A percentile compares a stretch with the other conserved stretches of the same genome.
Evolutionary conservation across 2,888 invertebrate genomes (phyloP).

Genomic region (Eupithecia subfuscata): DNA sequence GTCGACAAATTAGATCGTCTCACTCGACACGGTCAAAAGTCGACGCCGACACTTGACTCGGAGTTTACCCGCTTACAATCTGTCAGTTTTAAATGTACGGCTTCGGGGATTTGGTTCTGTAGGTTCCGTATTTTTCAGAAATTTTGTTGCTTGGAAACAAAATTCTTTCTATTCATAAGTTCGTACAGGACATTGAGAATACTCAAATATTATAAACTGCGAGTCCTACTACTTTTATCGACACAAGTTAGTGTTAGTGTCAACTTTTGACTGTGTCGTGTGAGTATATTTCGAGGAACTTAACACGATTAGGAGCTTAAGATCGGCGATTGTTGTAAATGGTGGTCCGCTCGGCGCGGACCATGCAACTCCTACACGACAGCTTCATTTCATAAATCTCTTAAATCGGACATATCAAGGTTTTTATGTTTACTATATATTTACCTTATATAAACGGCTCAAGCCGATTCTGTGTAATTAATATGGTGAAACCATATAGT

Average conservation of each 20-base stretch:
- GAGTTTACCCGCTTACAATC: constrained; percentile 34
- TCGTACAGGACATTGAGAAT: not conserved
- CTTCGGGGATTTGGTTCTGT: constrained; percentile 23
- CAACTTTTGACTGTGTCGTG: too few relatives aligned
- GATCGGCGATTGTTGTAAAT: not conserved
- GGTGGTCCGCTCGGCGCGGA: not conserved
- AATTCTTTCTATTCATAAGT: not conserved
- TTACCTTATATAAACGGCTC: too few relatives aligned
- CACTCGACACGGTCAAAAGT: constrained; percentile 81
- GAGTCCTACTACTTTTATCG: too few relatives aligned
- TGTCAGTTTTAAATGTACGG: constrained; percentile 29
- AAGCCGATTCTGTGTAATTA: too few relatives aligned
- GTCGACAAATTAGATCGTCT: constrained; percentile 82
- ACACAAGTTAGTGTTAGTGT: too few relatives aligned
- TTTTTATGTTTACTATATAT: too few relatives aligned
- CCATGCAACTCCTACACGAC: not conserved
- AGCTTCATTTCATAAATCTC: not conserved
- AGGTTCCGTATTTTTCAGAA: constrained; percentile 4
- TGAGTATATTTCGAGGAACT: too few relatives aligned
- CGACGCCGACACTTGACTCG: constrained; percentile 61
- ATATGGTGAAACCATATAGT: too few relatives aligned
- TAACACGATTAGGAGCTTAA: not conserved
- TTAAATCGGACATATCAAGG: not conserved
- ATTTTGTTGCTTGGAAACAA: not conserved
- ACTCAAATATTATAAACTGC: too few relatives aligned